Conservation (phyloP, 2,797 vertebrate genomes). For the Rhynchotus rufescens region DNA sequence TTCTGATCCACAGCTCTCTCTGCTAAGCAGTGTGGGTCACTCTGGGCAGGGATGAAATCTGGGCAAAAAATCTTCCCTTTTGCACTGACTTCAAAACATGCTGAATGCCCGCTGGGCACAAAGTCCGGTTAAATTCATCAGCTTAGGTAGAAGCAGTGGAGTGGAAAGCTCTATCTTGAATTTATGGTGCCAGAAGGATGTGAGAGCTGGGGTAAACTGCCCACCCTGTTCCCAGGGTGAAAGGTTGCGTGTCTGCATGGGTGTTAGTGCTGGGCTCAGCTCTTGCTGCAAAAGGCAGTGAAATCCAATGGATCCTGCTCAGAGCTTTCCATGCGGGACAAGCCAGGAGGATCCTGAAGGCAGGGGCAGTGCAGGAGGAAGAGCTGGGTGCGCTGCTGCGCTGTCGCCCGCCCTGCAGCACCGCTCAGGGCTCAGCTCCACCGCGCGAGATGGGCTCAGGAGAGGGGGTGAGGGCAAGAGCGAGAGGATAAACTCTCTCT, state of each 20-base stretch:
- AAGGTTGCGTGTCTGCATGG: not conserved
- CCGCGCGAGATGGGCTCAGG: not conserved
- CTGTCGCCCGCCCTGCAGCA: fast-evolving
- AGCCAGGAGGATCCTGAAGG: fast-evolving
- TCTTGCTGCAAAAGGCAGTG: not conserved
- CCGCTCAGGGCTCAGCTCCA: fast-evolving
- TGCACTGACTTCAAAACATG: not conserved
- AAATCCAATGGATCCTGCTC: not conserved
- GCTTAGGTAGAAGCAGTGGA: not conserved
- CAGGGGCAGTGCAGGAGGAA: not conserved
- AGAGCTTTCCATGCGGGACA: not conserved
- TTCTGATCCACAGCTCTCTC: not conserved
- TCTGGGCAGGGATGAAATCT: not conserved
- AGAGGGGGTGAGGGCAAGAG: not conserved
- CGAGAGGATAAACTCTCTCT: not conserved
- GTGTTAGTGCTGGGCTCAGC: fast-evolving
- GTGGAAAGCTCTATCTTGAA: not conserved
- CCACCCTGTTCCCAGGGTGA: not conserved
- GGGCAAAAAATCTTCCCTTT: not conserved
- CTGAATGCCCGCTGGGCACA: not conserved
- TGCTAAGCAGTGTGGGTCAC: not conserved
- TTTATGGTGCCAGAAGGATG: not conserved
- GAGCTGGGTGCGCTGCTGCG: fast-evolving
- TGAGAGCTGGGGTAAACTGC: not conserved
- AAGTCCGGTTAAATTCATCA: not conserved